Evolutionary conservation across 2,888 invertebrate genomes (phyloP), one percentile per base, ranked within the genome.

Genomic region (Nebria brevicollis): DNA sequence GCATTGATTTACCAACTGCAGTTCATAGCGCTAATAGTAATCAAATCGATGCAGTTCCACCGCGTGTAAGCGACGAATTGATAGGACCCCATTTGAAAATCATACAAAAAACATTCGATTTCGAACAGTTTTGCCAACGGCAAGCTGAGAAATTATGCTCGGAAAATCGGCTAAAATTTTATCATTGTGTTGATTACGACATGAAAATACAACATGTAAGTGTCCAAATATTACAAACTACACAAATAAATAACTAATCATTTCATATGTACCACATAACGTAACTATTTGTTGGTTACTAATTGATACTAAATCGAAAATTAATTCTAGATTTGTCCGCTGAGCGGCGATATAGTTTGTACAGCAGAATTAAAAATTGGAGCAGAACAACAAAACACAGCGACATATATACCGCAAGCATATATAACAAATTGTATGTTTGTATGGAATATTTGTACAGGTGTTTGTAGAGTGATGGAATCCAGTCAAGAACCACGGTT

Each of bases 101-200:
- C 20, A 89, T 87, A 34, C 89, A 89, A 84, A 85, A 88, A 84
- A 88, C 89, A 5, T 89, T 89, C 81, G 89, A 89, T 84, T 89
- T 88, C 83, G 89, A 89, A 84, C 89, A 89, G 83, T 89, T 89
- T 84, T 88, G 89, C 81, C 89, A 89, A 84, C 86, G 87, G 81
- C 85, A 87, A 77, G 89, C 89, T n/a, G 88, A 89, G 83, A 87
- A 87, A 82, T 82, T 89, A 75, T 89, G 89, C 84, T 83, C 86
- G 1, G 89, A 89, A 82, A 86, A 87, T 41, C 86, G 88, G 76
- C 83, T 89, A 66, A 87, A 88, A 83, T 89, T 89, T 84, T 85
- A 88, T 68, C 88, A 89, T 85, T 89, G 89, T 83, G 88, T 88
- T 83, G 89, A 89, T 82, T 89, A 89, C 82, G 89, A 89, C 84